Evolutionary conservation across 2,113 vertebrate genomes (phyloP).

Genomic region (Dipodomys stephensi): DNA sequence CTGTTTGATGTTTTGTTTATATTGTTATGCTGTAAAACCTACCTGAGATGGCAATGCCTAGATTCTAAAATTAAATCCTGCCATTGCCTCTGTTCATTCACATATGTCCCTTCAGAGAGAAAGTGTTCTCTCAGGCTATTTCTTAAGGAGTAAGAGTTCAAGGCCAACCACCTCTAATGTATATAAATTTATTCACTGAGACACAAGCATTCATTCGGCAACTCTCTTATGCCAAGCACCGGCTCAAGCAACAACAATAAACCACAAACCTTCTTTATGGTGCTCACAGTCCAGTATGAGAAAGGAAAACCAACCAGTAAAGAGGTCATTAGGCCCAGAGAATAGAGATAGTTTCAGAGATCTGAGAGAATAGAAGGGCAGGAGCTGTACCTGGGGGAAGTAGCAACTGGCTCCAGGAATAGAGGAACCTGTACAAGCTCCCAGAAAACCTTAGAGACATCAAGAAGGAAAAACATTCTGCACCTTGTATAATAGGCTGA

Average conservation of each 20-base stretch:
- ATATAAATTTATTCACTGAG: neutral
- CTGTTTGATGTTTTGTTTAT: neutral
- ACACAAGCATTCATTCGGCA: neutral
- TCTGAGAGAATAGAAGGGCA: neutral
- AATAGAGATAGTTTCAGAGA: neutral
- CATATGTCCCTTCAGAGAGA: neutral
- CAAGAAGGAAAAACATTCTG: neutral
- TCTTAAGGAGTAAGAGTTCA: neutral
- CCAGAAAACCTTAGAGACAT: neutral
- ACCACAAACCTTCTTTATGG: neutral
- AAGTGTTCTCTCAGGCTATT: neutral
- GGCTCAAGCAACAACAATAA: neutral
- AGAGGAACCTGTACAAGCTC: neutral
- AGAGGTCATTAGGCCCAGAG: neutral
- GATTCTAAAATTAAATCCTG: constrained; percentile 7
- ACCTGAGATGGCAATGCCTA: neutral
- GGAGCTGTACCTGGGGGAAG: neutral
- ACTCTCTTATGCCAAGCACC: neutral
- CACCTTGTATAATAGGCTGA: neutral
- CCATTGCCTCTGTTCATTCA: neutral
- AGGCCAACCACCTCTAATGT: neutral
- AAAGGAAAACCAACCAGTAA: neutral
- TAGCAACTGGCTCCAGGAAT: neutral
- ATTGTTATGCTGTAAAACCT: neutral
- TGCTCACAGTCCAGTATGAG: neutral